phyloP scores from a whole-genome alignment of 2,888 invertebrate species.

The Crioceris asparagi region DNA sequence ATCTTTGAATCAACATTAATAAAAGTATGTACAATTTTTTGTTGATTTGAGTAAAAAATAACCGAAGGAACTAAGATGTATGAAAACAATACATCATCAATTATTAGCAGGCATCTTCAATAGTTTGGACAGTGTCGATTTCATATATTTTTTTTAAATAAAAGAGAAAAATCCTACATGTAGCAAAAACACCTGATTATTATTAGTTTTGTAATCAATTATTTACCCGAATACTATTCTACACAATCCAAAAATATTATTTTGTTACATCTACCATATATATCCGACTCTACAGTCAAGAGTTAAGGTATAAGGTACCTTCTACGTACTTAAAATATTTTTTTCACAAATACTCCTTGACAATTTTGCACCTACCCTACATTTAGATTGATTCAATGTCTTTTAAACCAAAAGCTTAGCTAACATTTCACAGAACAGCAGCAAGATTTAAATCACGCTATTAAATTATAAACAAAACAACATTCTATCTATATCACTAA shows the following conservation, averaged over 20 bases:
- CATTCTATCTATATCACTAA: neutral
- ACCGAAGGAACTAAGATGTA: conserved; percentile 14
- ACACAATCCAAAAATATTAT: conserved; percentile 39
- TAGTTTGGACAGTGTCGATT: conserved; percentile 17
- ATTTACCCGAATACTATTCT: conserved; percentile 32
- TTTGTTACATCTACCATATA: conserved; percentile 33
- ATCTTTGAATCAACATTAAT: conserved; percentile 21
- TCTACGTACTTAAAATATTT: conserved; percentile 22
- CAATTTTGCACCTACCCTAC: conserved; percentile 11
- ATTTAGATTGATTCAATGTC: too few species aligned
- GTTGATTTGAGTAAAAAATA: conserved; percentile 15
- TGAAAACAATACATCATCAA: conserved; percentile 15
- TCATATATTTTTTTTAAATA: too few species aligned
- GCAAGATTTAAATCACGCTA: too few species aligned
- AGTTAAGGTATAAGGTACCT: conserved; percentile 32
- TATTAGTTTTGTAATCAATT: conserved; percentile 24
- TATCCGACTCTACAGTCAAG: conserved; percentile 27
- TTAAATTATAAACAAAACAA: neutral
- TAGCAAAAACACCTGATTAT: conserved; percentile 29
- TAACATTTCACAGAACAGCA: too few species aligned
- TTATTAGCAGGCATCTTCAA: conserved; percentile 20
- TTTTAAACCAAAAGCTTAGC: too few species aligned
- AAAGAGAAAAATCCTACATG: conserved; percentile 20
- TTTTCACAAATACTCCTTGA: conserved; percentile 9
- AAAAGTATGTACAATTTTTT: conserved; percentile 24